Conservation (phyloP, 2,113 vertebrate genomes). For the Takifugu bimaculatus region DNA sequence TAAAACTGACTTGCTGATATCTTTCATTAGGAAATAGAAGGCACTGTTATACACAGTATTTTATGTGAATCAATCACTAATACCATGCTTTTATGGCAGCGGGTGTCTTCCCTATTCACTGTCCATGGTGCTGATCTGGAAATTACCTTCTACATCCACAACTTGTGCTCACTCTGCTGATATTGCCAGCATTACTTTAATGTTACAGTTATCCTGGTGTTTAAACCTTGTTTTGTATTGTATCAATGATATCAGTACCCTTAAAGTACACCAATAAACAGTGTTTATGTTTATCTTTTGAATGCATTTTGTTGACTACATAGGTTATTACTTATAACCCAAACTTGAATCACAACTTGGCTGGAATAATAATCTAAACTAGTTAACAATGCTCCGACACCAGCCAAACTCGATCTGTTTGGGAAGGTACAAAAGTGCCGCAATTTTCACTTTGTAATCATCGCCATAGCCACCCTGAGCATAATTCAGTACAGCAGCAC, state of each 20-base stretch:
- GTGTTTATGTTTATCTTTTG: neutral
- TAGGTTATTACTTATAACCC: neutral
- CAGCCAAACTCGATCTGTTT: no score
- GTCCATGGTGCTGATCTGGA: constrained; percentile 47
- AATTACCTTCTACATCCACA: neutral
- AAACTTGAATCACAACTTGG: neutral
- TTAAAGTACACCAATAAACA: neutral
- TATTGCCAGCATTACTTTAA: no score
- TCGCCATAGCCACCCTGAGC: neutral
- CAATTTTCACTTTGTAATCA: neutral
- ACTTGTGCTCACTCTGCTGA: neutral
- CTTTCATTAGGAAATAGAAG: no score
- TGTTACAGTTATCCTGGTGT: neutral
- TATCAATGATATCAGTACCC: neutral
- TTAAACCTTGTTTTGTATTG: no score
- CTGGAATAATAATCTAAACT: neutral
- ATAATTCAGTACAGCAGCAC: neutral
- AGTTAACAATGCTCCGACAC: no score
- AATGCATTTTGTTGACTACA: neutral
- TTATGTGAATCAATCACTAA: no score
- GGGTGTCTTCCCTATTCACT: constrained; percentile 7
- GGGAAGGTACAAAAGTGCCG: no score
- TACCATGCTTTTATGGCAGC: neutral
- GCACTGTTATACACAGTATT: no score
- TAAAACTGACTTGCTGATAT: no score